Conservation (phyloP, 2,113 vertebrate species). For the Pituophis catenifer region DNA sequence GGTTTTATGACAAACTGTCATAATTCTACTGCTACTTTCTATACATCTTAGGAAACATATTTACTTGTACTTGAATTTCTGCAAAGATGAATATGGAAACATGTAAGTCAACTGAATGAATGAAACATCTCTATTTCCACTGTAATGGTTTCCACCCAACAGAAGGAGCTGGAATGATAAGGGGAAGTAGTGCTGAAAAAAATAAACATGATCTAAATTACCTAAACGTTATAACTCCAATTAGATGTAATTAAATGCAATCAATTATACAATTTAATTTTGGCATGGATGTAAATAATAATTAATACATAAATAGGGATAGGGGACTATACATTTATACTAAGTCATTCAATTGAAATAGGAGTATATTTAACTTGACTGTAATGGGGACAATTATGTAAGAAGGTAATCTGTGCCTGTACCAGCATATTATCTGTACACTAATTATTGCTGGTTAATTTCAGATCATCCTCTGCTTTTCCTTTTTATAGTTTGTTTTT, state of each 20-base stretch:
- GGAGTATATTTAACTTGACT: not conserved
- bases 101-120: not conserved
- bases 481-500: not conserved
- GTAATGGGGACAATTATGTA: not conserved
- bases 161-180: not conserved
- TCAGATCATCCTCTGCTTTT: not conserved
- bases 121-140: not conserved
- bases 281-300: not conserved
- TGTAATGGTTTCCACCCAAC: not conserved
- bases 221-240: not conserved
- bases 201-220: not conserved
- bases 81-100: not conserved
- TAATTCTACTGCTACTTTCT: no score
- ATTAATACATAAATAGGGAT: not conserved
- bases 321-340: not conserved
- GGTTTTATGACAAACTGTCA: no score
- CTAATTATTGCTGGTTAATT: not conserved
- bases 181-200: not conserved
- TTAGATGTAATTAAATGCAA: not conserved
- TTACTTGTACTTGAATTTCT: constrained; percentile 7
- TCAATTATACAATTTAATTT: not conserved
- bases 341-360: not conserved
- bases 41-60: no score
- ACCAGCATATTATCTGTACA: not conserved
- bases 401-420: not conserved